These are phyloP conservation scores for Pemphredon lugubris DNA, from an alignment of 2,888 invertebrate genomes.

Conservation along the genomic window DNA sequence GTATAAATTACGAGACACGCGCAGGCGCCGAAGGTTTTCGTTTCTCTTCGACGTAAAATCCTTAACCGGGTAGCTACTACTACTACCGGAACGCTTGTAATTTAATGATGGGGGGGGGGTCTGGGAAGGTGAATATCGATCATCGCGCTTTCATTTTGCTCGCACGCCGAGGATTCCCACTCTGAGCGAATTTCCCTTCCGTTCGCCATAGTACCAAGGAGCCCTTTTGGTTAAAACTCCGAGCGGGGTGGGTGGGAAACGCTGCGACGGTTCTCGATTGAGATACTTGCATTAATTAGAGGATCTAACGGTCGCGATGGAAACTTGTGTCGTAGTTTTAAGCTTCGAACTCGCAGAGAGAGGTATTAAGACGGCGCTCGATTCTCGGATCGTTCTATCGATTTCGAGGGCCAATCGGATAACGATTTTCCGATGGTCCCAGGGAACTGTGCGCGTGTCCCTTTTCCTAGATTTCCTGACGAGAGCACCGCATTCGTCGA, in stretches of 20 bases:
- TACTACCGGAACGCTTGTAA: no score
- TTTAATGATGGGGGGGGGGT: no score
- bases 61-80: no score
- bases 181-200: background rate
- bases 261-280: background rate
- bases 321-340: background rate
- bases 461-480: no score
- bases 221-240: slow-evolving; percentile 3
- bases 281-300: slow-evolving; percentile 1
- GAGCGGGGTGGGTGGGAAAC: background rate
- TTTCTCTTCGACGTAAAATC: no score
- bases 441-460: no score
- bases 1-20: no score
- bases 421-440: no score
- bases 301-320: background rate
- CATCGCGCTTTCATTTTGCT: background rate
- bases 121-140: no score
- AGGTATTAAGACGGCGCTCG: background rate
- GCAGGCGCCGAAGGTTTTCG: no score
- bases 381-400: background rate
- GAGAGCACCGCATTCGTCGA: no score
- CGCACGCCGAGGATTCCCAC: background rate
- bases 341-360: background rate
- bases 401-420: background rate
- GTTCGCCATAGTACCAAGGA: background rate